These are phyloP conservation scores for Cepphus grylle DNA, from an alignment of 2,113 vertebrate species.

Conservation along the genomic window DNA sequence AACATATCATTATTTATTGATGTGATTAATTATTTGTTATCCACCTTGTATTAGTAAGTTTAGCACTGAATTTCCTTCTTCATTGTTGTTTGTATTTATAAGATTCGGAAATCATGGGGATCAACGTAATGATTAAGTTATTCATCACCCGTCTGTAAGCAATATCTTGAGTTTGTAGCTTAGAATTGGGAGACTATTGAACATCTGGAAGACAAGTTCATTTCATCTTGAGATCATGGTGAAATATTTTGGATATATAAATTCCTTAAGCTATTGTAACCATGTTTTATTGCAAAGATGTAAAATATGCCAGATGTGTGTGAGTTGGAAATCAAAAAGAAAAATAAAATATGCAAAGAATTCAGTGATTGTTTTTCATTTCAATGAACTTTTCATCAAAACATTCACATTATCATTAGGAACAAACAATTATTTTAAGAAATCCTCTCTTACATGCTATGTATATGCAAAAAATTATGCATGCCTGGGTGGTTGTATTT, in stretches of 20 bases:
- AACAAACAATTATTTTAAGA: background rate
- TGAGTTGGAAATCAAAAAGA: conserved; percentile 93
- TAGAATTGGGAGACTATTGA: conserved; percentile 81
- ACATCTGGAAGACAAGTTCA: conserved; percentile 85
- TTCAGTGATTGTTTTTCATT: conserved; percentile 80
- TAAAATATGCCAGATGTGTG: conserved; percentile 98
- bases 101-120: conserved; percentile 79
- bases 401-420: background rate
- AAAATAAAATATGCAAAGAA: conserved; percentile 99
- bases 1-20: conserved; percentile 98
- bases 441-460: background rate
- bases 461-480: background rate
- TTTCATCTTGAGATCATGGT: conserved; percentile 86
- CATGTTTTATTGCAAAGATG: conserved; percentile 99
- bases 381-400: background rate
- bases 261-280: conserved; percentile 99
- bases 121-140: conserved; percentile 90
- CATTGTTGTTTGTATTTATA: conserved; percentile 97
- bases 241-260: conserved; percentile 99
- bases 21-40: conserved; percentile 89
- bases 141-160: conserved; percentile 95
- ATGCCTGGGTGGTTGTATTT: background rate
- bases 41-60: conserved; percentile 90
- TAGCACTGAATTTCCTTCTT: conserved; percentile 90
- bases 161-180: conserved; percentile 98